phyloP scores from a whole-genome alignment of 2,797 vertebrate genomes.

The Galaxias olidus region DNA sequence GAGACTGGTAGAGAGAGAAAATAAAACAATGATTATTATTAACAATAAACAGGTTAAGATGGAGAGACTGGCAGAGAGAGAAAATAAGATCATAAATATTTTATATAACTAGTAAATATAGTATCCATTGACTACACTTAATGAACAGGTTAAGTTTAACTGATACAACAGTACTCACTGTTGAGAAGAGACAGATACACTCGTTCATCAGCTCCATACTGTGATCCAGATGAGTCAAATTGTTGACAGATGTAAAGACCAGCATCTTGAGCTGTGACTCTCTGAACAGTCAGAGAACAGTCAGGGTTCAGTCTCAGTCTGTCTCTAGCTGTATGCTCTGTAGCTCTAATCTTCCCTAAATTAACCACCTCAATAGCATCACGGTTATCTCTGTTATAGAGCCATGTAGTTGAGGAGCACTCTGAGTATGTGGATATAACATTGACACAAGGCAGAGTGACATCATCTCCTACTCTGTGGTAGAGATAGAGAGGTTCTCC shows the following conservation, averaged over 20 bases:
- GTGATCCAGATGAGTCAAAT: rapidly evolving
- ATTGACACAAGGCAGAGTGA: neutral
- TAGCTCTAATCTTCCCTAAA: rapidly evolving
- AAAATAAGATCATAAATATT: no score
- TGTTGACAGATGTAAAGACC: neutral
- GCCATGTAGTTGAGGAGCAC: neutral
- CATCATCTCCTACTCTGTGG: neutral
- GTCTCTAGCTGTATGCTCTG: neutral
- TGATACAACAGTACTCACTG: constrained; percentile 22
- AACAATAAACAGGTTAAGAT: no score
- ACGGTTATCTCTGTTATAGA: rapidly evolving
- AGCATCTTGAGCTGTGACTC: constrained; percentile 19
- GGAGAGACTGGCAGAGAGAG: no score
- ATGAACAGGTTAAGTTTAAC: no score
- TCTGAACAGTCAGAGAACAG: constrained; percentile 30
- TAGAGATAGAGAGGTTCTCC: no score
- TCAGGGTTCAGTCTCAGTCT: neutral
- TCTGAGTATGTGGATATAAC: neutral
- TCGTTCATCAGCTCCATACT: rapidly evolving
- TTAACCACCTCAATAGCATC: rapidly evolving
- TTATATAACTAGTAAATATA: no score
- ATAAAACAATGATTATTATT: no score
- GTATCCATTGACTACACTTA: no score
- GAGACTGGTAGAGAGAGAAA: no score
- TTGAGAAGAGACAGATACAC: rapidly evolving